Conservation (phyloP, 2,113 vertebrate genomes). For the Tragelaphus strepsiceros region DNA sequence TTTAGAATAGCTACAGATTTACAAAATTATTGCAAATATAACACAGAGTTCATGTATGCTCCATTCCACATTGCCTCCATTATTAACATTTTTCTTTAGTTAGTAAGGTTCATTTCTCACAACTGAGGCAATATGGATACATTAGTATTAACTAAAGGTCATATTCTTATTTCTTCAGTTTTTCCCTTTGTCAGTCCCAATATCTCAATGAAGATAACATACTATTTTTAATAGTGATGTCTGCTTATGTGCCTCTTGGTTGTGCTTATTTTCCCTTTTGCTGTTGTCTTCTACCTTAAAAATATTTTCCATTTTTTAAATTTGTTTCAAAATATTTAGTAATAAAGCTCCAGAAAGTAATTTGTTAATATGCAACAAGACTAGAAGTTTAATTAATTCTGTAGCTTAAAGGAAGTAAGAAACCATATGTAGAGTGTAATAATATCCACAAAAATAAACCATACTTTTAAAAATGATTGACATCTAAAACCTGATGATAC, state of each 20-base stretch:
- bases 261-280: neutral
- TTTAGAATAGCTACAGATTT: neutral
- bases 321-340: constrained; percentile 24
- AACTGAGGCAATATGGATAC: neutral
- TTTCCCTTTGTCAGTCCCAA: neutral
- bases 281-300: neutral
- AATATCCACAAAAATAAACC: neutral
- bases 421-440: constrained; percentile 32
- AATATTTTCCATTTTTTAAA: neutral
- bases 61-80: neutral
- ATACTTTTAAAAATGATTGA: constrained; percentile 18
- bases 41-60: neutral
- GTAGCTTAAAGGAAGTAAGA: constrained; percentile 38
- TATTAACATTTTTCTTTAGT: neutral
- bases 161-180: neutral
- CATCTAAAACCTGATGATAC: constrained; percentile 58
- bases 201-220: neutral
- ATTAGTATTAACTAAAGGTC: neutral
- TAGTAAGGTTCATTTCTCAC: neutral
- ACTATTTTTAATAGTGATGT: neutral
- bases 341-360: neutral
- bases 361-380: neutral
- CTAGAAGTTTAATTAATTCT: constrained; percentile 46
- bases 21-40: neutral
- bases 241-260: neutral